A percentile compares a stretch with the other conserved stretches of the same genome.
phyloP scores from a whole-genome alignment of 2,888 invertebrate species.

The Gandaritis pyraliata region DNA sequence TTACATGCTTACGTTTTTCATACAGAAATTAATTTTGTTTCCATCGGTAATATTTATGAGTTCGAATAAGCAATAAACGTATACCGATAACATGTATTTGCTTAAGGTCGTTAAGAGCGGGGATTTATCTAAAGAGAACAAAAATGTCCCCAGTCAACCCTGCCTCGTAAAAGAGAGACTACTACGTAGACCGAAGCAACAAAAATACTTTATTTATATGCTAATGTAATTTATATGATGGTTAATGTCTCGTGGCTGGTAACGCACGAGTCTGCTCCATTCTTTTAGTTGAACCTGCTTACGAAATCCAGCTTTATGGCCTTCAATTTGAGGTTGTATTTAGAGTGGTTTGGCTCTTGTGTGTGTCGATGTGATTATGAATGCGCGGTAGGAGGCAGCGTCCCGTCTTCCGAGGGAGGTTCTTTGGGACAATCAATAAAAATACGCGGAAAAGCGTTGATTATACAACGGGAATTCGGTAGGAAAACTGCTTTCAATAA shows the following conservation, averaged over 20 bases:
- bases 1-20: slow-evolving; percentile 66
- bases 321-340: slow-evolving; percentile 63
- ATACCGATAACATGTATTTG: slow-evolving; percentile 81
- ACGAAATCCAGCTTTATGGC: slow-evolving; percentile 58
- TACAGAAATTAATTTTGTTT: slow-evolving; percentile 81
- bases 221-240: slow-evolving; percentile 85
- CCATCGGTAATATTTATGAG: slow-evolving; percentile 79
- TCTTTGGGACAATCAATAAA: slow-evolving; percentile 79
- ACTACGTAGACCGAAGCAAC: slow-evolving; percentile 72
- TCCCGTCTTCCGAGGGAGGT: slow-evolving; percentile 74
- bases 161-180: slow-evolving; percentile 78
- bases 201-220: slow-evolving; percentile 85
- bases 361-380: slow-evolving; percentile 83
- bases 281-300: slow-evolving; percentile 57
- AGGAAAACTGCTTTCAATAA: slow-evolving; percentile 74
- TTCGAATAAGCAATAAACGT: slow-evolving; percentile 81
- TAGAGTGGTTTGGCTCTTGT: slow-evolving; percentile 58
- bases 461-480: slow-evolving; percentile 79
- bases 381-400: slow-evolving; percentile 83
- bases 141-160: slow-evolving; percentile 78
- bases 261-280: slow-evolving; percentile 82
- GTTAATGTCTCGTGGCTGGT: slow-evolving; percentile 83
- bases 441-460: slow-evolving; percentile 83
- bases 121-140: slow-evolving; percentile 83
- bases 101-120: slow-evolving; percentile 79